Conservation (phyloP, 2,888 invertebrate genomes). For the Subacronicta megacephala region DNA sequence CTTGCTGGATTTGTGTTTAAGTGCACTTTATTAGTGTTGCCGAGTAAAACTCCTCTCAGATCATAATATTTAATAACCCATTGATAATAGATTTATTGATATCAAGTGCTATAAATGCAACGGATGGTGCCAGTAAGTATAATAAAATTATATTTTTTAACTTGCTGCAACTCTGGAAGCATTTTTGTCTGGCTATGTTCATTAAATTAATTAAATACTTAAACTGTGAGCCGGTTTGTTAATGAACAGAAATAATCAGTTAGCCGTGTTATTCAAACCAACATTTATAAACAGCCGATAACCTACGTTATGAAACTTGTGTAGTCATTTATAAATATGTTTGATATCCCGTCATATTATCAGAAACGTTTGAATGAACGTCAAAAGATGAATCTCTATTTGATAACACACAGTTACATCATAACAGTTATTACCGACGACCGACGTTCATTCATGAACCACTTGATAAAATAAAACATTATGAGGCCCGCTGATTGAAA, state of each 20-base stretch:
- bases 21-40: slow-evolving; percentile 72
- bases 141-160: neutral
- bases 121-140: neutral
- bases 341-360: slow-evolving; percentile 11
- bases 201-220: too few species aligned
- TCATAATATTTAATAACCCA: slow-evolving; percentile 24
- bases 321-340: slow-evolving; percentile 11
- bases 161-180: too few species aligned
- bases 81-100: slow-evolving; percentile 14
- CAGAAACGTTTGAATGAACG: slow-evolving; percentile 23
- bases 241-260: neutral
- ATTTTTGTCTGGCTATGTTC: too few species aligned
- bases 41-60: slow-evolving; percentile 45
- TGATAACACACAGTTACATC: slow-evolving; percentile 8
- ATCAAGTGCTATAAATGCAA: too few species aligned
- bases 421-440: slow-evolving; percentile 18
- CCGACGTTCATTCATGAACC: slow-evolving; percentile 7
- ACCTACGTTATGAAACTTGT: slow-evolving; percentile 8
- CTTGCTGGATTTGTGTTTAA: slow-evolving; percentile 71
- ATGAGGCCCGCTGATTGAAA: slow-evolving; percentile 45
- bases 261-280: neutral
- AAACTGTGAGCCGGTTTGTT: neutral
- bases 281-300: slow-evolving; percentile 13
- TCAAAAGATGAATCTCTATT: slow-evolving; percentile 11
- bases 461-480: slow-evolving; percentile 50